Conservation (phyloP, 2,113 vertebrate genomes). For the Lota lota region DNA sequence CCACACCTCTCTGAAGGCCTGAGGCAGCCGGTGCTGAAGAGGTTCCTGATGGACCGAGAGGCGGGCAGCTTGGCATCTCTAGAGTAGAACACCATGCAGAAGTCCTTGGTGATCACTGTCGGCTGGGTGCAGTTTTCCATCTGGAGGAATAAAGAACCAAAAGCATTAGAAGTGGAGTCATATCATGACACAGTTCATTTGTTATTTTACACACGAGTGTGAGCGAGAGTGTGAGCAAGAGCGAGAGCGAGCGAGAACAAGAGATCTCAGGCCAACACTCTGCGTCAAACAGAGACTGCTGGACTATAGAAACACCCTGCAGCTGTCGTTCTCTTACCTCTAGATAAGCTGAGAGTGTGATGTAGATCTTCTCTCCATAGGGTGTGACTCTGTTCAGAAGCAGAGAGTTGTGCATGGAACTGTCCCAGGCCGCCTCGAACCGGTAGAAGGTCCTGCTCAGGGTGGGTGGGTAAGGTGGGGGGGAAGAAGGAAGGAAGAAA, state of each 20-base stretch:
- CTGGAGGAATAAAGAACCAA: conserved; percentile 57
- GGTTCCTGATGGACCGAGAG: conserved; percentile 92
- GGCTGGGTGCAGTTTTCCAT: conserved; percentile 98
- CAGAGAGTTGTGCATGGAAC: conserved; percentile 98
- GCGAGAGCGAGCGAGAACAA: no score
- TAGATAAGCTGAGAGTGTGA: conserved; percentile 94
- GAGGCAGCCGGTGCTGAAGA: conserved; percentile 92
- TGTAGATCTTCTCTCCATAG: conserved; percentile 96
- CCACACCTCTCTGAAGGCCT: conserved; percentile 87
- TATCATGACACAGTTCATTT: neutral
- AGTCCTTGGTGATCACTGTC: conserved; percentile 94
- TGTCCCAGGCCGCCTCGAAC: conserved; percentile 95
- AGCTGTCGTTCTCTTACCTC: conserved; percentile 72
- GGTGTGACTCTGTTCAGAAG: conserved; percentile 96
- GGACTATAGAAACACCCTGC: no score
- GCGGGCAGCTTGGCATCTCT: conserved; percentile 91
- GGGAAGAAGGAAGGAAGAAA: conserved; percentile 20
- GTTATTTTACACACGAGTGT: neutral
- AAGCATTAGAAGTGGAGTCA: no score
- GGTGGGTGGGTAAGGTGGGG: neutral
- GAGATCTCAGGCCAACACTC: no score
- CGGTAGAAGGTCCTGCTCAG: conserved; percentile 89
- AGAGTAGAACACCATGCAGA: conserved; percentile 98
- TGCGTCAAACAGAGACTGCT: no score
- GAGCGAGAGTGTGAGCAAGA: no score